Percentiles rank a stretch among this genome's conserved stretches.
These are phyloP conservation scores for Tretioscincus oriximinensis DNA, from an alignment of 2,113 vertebrate genomes.

Conservation along the genomic window DNA sequence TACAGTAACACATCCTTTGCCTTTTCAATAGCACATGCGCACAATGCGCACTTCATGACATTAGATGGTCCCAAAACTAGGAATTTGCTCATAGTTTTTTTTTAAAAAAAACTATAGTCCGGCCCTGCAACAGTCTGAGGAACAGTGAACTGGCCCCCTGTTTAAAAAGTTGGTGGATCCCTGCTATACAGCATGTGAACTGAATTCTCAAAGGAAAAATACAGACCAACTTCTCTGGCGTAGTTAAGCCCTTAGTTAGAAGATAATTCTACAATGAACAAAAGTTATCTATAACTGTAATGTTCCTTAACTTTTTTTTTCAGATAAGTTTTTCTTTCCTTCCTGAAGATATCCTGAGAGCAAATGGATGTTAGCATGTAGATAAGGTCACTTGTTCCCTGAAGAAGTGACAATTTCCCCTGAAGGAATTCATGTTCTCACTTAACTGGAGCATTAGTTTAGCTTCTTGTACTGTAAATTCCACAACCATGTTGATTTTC, in stretches of 20 bases:
- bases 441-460: slow-evolving; percentile 49
- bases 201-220: no score
- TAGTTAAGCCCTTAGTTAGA: not conserved
- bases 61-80: no score
- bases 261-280: slow-evolving; percentile 13
- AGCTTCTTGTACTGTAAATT: slow-evolving; percentile 49
- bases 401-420: slow-evolving; percentile 44
- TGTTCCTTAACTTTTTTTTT: slow-evolving; percentile 52
- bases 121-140: no score
- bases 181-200: no score
- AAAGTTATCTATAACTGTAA: slow-evolving; percentile 49
- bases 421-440: slow-evolving; percentile 57
- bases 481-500: slow-evolving; percentile 36
- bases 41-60: no score
- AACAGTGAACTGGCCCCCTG: no score
- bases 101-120: no score
- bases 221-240: no score
- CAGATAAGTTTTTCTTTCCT: slow-evolving; percentile 42
- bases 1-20: no score
- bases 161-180: no score
- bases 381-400: slow-evolving; percentile 67
- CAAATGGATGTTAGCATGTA: slow-evolving; percentile 60
- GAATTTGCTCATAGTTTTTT: no score
- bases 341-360: slow-evolving; percentile 52
- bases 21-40: no score